Evolutionary conservation across 1,140 invertebrate genomes (phyloP), one percentile per base, ranked within the genome.

Genomic region (Zaprionus inermis): DNA sequence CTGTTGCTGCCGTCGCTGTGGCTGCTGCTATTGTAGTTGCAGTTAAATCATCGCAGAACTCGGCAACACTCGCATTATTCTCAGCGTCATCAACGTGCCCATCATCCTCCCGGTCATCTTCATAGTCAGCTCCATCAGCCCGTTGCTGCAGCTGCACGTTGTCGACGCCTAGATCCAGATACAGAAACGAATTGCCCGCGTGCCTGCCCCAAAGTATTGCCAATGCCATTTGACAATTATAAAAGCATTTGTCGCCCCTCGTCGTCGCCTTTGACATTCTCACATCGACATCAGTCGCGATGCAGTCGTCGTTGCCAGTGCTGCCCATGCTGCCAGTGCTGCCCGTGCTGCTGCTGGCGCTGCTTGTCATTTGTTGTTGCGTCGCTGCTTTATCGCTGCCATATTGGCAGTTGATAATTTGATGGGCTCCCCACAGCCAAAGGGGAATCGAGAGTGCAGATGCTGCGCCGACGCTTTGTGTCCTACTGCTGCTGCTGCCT

Each of bases 181-280:
- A 58, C 68, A 41, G 1, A 57, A 30, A 46, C 61, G 32, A 4
- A 46, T 74, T 74, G 66, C 51, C 59, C 60, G 57, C 12, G 16
- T 64, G 65, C 22, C 73, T 66, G 58, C 56, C 58, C 61, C 44
- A 70, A 74, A 86, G 70, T 83, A 64, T 59, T 77, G 77, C 72
- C 76, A 79, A 86, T 71, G 82, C 84, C 80, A 81, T 89, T 89
- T 89, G 84, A 89, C 84, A 89, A 89, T 89, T 89, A 89, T 89
- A 89, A 89, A 89, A 89, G 84, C 84, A 89, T 89, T 89, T 89
- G 83, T 75, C 71, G 79, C 57, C 58, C 36, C 30, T 66, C 51
- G 34, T 32, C 49, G 60, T 41, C 67, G 74, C 60, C 68, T 76
- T 78, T 61, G 78, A 65, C 84, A 70, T 73, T 75, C 75, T 81